These are phyloP conservation scores for cat (Felis catus) DNA, from an alignment of 2,113 vertebrate genomes.

Conservation along the genomic window F.catus_Fca126_mat1.0 CM031418.1:136911001-136911500, in stretches of 20 bases:
- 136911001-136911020: not conserved
- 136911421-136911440: not conserved
- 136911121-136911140: accelerated
- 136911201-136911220: not conserved
- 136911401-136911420: not conserved
- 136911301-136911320: not conserved
- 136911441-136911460: not conserved
- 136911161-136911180: accelerated
- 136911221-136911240: not conserved
- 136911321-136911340: not conserved
- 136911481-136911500: not conserved
- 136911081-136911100: accelerated
- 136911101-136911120: not conserved
- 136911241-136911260: not conserved
- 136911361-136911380: not conserved
- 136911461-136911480: not conserved
- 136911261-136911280: accelerated
- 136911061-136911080: accelerated
- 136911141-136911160: not conserved
- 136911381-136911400: accelerated
- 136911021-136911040: not conserved
- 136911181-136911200: accelerated
- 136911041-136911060: not conserved
- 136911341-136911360: not conserved
- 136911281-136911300: not conserved